Conservation (phyloP, 2,797 vertebrate genomes). For the Austrolebias charrua region DNA sequence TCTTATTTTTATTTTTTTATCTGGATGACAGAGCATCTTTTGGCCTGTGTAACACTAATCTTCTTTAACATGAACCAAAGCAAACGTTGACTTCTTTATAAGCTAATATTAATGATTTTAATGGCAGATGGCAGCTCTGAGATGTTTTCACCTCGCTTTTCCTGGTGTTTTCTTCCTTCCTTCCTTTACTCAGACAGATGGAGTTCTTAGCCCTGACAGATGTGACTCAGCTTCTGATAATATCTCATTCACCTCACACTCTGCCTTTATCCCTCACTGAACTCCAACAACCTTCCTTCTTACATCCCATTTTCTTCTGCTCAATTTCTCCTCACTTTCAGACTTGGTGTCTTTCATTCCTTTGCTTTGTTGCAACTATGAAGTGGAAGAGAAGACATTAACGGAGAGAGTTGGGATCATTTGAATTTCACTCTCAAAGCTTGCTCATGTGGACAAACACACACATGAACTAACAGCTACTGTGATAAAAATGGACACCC, state of each 20-base stretch:
- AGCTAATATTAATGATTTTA: background rate
- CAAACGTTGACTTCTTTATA: background rate
- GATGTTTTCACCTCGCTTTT: conserved; percentile 12
- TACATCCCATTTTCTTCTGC: conserved; percentile 34
- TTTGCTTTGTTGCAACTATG: conserved; percentile 33
- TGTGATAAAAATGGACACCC: conserved; percentile 36
- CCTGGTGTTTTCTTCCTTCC: conserved; percentile 12
- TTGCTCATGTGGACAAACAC: conserved; percentile 16
- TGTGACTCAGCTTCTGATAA: conserved; percentile 63
- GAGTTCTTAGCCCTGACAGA: conserved; percentile 60
- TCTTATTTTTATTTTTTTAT: too few species aligned
- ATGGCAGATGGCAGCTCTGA: background rate
- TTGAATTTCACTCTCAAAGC: conserved; percentile 33
- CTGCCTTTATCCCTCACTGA: conserved; percentile 36
- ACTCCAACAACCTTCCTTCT: conserved; percentile 29
- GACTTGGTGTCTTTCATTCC: conserved; percentile 9
- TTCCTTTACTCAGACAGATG: conserved; percentile 25
- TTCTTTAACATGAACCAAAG: too few species aligned
- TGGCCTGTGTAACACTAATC: background rate
- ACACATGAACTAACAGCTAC: conserved; percentile 31
- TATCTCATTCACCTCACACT: conserved; percentile 52
- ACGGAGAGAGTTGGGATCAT: conserved; percentile 39
- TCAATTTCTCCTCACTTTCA: conserved; percentile 26
- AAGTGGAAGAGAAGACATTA: conserved; percentile 55
- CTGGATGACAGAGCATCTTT: background rate